Evolutionary conservation across 2,888 invertebrate genomes (phyloP).

Genomic region (Drosophila borealis): DNA sequence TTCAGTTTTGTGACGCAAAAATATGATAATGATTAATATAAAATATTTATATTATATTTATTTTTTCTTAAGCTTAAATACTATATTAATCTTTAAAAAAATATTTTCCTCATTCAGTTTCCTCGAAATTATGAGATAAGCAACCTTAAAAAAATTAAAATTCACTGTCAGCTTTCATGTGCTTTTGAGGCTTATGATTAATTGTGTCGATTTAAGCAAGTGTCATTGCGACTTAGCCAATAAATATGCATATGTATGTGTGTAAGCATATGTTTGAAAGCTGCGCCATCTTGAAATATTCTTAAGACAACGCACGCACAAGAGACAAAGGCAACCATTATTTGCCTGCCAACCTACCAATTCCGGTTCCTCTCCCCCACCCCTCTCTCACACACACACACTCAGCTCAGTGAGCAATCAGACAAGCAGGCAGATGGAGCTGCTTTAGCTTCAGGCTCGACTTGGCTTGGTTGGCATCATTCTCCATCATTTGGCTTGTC

Average conservation of each 20-base stretch:
- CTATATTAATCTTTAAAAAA: too few species aligned
- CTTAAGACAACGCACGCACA: constrained; percentile 60
- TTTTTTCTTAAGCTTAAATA: too few species aligned
- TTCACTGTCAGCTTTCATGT: not conserved
- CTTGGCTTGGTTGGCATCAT: constrained; percentile 60
- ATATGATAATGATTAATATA: too few species aligned
- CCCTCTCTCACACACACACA: constrained; percentile 8
- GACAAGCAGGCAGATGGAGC: constrained; percentile 44
- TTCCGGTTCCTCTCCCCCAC: constrained; percentile 10
- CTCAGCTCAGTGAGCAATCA: constrained; percentile 45
- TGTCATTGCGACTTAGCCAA: constrained; percentile 28
- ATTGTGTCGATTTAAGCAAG: constrained; percentile 14
- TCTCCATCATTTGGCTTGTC: constrained; percentile 82
- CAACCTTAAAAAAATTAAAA: too few species aligned
- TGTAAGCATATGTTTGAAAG: constrained; percentile 33
- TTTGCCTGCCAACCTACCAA: constrained; percentile 55
- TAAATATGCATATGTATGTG: constrained; percentile 1
- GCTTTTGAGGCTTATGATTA: not conserved
- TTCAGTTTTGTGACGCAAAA: too few species aligned
- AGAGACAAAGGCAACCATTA: constrained; percentile 51
- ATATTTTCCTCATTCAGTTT: too few species aligned
- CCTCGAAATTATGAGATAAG: not conserved
- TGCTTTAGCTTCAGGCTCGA: constrained; percentile 29
- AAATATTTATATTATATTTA: too few species aligned
- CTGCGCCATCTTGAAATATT: constrained; percentile 77